Conservation (phyloP, 2,113 vertebrate species). For the Macrotus californicus region DNA sequence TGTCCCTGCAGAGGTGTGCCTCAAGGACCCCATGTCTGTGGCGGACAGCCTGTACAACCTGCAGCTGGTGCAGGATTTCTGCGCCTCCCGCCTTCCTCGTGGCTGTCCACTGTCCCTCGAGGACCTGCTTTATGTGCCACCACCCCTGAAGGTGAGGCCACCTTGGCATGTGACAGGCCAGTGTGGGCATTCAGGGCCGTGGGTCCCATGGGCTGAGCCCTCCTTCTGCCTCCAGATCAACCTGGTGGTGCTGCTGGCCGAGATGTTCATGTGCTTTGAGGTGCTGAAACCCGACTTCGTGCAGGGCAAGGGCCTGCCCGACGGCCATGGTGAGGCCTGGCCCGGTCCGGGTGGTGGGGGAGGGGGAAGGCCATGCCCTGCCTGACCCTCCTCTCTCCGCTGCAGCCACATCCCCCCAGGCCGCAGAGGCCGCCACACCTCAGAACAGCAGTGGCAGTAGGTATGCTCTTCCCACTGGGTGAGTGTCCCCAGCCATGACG, state of each 20-base stretch:
- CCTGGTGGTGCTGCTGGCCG: conserved; percentile 86
- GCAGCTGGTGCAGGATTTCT: conserved; percentile 90
- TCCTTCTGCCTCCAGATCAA: conserved; percentile 79
- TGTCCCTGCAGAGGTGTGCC: conserved; percentile 84
- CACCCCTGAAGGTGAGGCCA: conserved; percentile 82
- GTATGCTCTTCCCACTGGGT: background rate
- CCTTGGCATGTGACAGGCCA: fast-evolving
- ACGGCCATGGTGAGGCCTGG: conserved; percentile 77
- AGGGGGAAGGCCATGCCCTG: fast-evolving
- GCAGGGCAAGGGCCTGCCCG: conserved; percentile 80
- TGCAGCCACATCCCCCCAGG: conserved; percentile 63
- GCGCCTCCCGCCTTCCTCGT: conserved; percentile 85
- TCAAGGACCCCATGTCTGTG: conserved; percentile 91
- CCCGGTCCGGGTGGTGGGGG: background rate
- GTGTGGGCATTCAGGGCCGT: fast-evolving
- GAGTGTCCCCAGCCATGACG: fast-evolving
- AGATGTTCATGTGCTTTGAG: conserved; percentile 90
- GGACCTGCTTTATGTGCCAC: conserved; percentile 87
- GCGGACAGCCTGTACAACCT: conserved; percentile 91
- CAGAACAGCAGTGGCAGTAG: conserved; percentile 72
- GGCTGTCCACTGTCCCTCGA: conserved; percentile 88
- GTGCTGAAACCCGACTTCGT: conserved; percentile 90
- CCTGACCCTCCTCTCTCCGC: background rate
- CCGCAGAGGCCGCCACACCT: conserved; percentile 71
- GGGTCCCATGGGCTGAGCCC: background rate